phyloP scores from a whole-genome alignment of 2,888 invertebrate genomes.

The Suillia variegata region DNA sequence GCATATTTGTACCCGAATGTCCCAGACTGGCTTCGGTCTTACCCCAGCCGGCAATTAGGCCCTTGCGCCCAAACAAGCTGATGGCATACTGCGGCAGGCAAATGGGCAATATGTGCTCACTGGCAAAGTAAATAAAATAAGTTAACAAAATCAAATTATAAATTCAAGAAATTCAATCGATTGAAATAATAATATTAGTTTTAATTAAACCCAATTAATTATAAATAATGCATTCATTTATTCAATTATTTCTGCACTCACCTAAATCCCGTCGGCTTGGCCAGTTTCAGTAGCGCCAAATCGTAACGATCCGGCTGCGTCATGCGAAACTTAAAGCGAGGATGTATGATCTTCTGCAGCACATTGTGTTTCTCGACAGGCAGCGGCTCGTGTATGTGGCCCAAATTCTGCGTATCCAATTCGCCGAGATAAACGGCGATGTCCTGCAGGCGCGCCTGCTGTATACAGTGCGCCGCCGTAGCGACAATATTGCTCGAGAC shows the following conservation, averaged over 20 bases:
- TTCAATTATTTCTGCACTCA: constrained; percentile 25
- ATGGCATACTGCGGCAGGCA: constrained; percentile 70
- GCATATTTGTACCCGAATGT: constrained; percentile 79
- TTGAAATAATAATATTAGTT: neutral
- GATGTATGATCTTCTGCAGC: constrained; percentile 77
- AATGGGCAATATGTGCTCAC: constrained; percentile 75
- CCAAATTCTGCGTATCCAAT: constrained; percentile 76
- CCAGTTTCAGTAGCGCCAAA: constrained; percentile 75
- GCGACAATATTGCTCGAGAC: constrained; percentile 75
- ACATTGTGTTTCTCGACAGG: constrained; percentile 74
- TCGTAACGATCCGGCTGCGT: constrained; percentile 85
- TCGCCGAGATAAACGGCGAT: constrained; percentile 81
- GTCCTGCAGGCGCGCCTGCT: constrained; percentile 74
- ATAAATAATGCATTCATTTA: neutral
- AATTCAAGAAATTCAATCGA: neutral
- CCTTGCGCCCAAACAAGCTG: constrained; percentile 64
- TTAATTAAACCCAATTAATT: neutral
- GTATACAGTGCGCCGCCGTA: constrained; percentile 84
- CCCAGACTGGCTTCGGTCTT: constrained; percentile 76
- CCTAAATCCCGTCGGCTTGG: constrained; percentile 67
- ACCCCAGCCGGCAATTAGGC: constrained; percentile 82
- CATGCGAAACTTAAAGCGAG: constrained; percentile 78
- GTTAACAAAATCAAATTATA: neutral
- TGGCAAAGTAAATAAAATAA: constrained; percentile 16
- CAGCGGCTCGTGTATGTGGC: constrained; percentile 66